These are phyloP conservation scores for Disparrhopalites patrizii DNA, from an alignment of 2,888 invertebrate genomes.

Conservation along the genomic window DNA sequence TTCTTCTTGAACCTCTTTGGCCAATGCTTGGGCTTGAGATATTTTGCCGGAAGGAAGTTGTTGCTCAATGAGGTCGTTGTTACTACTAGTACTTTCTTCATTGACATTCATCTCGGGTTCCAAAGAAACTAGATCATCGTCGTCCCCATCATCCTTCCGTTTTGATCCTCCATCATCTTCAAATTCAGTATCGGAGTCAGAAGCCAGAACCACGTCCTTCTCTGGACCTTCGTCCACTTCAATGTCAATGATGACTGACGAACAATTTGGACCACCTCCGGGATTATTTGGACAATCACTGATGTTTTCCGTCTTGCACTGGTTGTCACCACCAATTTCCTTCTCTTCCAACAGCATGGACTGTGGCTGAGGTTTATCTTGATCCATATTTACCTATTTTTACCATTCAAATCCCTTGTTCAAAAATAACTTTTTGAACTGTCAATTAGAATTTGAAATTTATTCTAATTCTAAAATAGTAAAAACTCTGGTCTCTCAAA, in stretches of 20 bases:
- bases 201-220: neutral
- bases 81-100: neutral
- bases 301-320: no score
- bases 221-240: neutral
- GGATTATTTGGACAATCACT: no score
- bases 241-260: conserved; percentile 25
- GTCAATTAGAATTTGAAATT: neutral
- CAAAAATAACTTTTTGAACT: no score
- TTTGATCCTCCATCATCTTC: conserved; percentile 13
- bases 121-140: no score
- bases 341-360: no score
- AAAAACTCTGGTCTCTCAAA: neutral
- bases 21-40: neutral
- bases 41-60: neutral
- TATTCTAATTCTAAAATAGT: neutral
- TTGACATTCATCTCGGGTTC: neutral
- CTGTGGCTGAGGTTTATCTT: no score
- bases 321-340: no score
- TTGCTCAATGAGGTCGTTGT: neutral
- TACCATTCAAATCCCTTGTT: no score
- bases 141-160: neutral
- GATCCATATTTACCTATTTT: no score
- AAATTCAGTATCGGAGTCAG: conserved; percentile 17
- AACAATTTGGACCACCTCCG: no score
- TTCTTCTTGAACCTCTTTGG: conserved; percentile 14